Conservation (phyloP, 2,797 vertebrate species). For the Chloroceryle inda region DNA sequence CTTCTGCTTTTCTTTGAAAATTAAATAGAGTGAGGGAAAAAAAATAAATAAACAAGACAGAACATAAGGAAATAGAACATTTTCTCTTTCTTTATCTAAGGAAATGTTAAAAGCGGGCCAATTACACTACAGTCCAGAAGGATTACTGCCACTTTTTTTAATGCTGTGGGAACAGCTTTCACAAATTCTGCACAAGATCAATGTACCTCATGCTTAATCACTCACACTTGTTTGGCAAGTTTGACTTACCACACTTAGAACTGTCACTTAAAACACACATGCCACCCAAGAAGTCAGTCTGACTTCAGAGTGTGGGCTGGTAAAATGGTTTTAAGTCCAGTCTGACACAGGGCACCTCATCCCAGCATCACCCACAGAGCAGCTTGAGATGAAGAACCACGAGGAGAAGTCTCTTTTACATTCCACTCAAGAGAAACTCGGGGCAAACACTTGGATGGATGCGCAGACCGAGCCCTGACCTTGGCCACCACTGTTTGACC, state of each 20-base stretch:
- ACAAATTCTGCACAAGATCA: neutral
- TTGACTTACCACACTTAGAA: neutral
- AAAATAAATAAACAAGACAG: neutral
- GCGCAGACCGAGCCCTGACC: neutral
- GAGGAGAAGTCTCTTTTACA: neutral
- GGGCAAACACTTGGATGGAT: rapidly evolving
- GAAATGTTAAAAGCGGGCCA: neutral
- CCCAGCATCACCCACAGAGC: neutral
- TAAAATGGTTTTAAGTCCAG: neutral
- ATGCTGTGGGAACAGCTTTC: neutral
- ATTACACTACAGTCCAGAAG: neutral
- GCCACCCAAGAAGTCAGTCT: neutral
- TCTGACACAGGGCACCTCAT: neutral
- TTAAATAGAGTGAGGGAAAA: neutral
- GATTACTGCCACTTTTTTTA: neutral
- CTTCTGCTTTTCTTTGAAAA: neutral
- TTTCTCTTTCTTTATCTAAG: neutral
- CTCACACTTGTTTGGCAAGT: neutral
- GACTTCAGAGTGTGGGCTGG: neutral
- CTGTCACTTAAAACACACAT: neutral
- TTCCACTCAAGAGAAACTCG: rapidly evolving
- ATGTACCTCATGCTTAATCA: neutral
- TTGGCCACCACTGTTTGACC: neutral
- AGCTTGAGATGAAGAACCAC: neutral
- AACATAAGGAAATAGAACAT: neutral